Evolutionary conservation across 1,140 invertebrate genomes (phyloP).

Genomic region (Nephila pilipes): DNA sequence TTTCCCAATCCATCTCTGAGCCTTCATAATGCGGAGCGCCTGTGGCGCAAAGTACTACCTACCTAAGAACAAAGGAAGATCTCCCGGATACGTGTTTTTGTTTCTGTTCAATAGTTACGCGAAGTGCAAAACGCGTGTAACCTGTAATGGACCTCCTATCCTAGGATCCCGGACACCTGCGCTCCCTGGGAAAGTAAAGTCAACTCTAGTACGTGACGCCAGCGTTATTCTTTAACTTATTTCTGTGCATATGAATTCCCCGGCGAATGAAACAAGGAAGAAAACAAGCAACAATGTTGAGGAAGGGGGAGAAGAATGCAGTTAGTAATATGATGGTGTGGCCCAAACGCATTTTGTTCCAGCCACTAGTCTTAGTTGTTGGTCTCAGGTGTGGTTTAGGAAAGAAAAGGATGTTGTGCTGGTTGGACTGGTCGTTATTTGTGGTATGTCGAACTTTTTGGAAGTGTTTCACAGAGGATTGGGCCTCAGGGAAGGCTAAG

Average conservation of each 20-base stretch:
- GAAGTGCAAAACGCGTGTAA: conserved; percentile 32
- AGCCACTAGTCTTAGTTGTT: background rate
- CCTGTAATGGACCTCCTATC: conserved; percentile 67
- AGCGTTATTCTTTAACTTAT: conserved; percentile 61
- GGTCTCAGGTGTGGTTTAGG: conserved; percentile 61
- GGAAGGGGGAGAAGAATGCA: background rate
- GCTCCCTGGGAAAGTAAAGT: conserved; percentile 35
- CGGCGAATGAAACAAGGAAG: conserved; percentile 42
- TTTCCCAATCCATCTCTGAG: conserved; percentile 11
- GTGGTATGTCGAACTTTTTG: conserved; percentile 42
- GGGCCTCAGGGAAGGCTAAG: conserved; percentile 15
- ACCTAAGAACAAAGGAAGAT: background rate
- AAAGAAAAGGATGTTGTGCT: conserved; percentile 37
- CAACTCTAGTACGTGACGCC: conserved; percentile 56
- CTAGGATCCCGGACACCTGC: conserved; percentile 37
- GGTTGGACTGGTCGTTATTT: conserved; percentile 58
- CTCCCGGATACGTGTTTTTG: conserved; percentile 32
- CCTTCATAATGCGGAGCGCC: conserved; percentile 12
- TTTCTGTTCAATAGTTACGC: conserved; percentile 41
- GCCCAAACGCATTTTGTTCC: conserved; percentile 35
- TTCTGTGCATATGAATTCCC: conserved; percentile 63
- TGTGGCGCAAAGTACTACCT: background rate
- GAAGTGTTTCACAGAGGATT: conserved; percentile 22
- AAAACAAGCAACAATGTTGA: conserved; percentile 42
- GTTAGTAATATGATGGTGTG: conserved; percentile 51